Evolutionary conservation across 2,888 invertebrate genomes (phyloP).

Genomic region (Emmelina monodactyla): DNA sequence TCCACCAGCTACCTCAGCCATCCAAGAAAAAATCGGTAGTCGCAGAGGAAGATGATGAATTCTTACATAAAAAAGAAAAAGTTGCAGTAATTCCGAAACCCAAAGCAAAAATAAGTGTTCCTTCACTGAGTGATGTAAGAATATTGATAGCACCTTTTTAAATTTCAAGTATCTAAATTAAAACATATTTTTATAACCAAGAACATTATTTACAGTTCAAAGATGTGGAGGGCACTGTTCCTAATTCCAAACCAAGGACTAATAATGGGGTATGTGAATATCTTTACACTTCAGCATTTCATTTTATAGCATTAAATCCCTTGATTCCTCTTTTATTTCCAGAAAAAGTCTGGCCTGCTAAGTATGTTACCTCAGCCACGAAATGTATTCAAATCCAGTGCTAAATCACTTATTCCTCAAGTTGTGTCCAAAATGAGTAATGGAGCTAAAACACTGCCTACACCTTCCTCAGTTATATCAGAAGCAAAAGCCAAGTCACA

Average conservation of each 20-base stretch:
- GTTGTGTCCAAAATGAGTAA: slow-evolving; percentile 45
- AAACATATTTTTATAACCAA: neutral
- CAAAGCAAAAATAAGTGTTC: slow-evolving; percentile 72
- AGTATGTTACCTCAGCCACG: slow-evolving; percentile 75
- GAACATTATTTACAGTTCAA: slow-evolving; percentile 50
- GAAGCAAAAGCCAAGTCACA: no score
- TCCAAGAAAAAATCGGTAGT: slow-evolving; percentile 29
- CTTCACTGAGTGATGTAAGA: slow-evolving; percentile 71
- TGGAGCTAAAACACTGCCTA: slow-evolving; percentile 24
- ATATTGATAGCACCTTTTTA: slow-evolving; percentile 2
- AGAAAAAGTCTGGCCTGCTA: slow-evolving; percentile 73
- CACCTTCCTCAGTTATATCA: slow-evolving; percentile 24
- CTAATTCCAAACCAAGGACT: slow-evolving; percentile 35
- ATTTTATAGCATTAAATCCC: neutral
- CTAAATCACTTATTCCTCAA: slow-evolving; percentile 50
- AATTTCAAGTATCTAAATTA: neutral
- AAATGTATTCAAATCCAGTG: slow-evolving; percentile 35
- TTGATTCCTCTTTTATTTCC: slow-evolving; percentile 17
- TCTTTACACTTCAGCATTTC: neutral
- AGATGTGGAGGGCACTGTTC: slow-evolving; percentile 59
- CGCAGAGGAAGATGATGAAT: slow-evolving; percentile 70
- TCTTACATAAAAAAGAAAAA: slow-evolving; percentile 66
- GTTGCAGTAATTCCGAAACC: slow-evolving; percentile 34
- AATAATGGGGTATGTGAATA: slow-evolving; percentile 45
- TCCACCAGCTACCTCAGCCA: slow-evolving; percentile 60